Evolutionary conservation across 2,113 vertebrate genomes (phyloP).

Genomic region (Cephalophus harveyi): DNA sequence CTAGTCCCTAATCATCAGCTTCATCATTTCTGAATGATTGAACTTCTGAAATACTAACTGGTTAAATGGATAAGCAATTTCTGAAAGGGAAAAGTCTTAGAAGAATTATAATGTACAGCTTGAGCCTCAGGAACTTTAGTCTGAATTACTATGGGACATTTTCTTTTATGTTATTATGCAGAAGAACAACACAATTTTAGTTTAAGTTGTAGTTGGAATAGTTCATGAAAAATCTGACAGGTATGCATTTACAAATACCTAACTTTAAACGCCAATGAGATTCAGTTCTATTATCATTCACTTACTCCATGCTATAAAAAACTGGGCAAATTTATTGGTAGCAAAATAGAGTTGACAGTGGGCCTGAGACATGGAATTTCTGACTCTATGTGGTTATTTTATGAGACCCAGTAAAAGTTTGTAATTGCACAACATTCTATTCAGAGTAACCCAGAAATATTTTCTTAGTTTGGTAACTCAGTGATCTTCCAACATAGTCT

Average conservation of each 20-base stretch:
- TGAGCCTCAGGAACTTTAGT: not conserved
- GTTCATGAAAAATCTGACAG: not conserved
- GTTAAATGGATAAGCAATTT: not conserved
- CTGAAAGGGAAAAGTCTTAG: not conserved
- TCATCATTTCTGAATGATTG: not conserved
- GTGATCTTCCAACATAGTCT: not conserved
- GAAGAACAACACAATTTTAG: not conserved
- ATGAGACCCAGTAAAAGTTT: not conserved
- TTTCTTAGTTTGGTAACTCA: conserved; percentile 14
- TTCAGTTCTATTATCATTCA: not conserved
- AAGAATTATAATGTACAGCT: not conserved
- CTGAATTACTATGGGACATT: not conserved
- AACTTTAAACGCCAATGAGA: not conserved
- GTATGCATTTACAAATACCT: not conserved
- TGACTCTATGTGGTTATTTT: conserved; percentile 18
- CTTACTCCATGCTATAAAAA: not conserved
- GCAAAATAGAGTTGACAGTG: conserved; percentile 12
- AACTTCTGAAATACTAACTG: not conserved
- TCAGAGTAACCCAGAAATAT: conserved; percentile 16
- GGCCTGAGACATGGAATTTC: not conserved
- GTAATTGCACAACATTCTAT: not conserved
- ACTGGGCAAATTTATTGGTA: not conserved
- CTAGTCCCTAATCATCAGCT: not conserved
- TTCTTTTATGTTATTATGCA: not conserved
- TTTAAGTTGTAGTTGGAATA: not conserved